Evolutionary conservation across 2,113 vertebrate species (phyloP), one percentile per base, ranked within the genome.

Genomic region (Eulemur macaco): DNA sequence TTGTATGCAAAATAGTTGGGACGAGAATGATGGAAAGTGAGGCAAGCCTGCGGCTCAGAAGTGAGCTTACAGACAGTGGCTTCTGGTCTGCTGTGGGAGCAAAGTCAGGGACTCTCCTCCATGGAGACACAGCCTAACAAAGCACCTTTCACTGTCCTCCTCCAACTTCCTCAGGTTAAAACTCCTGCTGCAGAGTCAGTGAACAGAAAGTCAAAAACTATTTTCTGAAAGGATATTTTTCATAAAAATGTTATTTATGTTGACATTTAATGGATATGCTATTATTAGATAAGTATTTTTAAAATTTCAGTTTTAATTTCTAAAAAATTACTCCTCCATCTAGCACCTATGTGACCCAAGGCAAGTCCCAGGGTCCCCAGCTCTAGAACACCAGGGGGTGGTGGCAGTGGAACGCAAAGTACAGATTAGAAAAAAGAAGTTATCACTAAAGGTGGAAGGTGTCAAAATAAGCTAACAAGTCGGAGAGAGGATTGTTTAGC

Each of bases 1-100:
- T 7, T 29, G 21, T 15, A 29, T 0, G 8, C 27, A 29, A 17
- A 42, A 31, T 23, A 60, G 42, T 0, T 11, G 15, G 39, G 60
- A 34, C 29, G 8, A 89, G 9, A 37, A 80, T 1, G 3, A 58
- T 0, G 21, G 42, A 23, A 45, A 54, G 20, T 5, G 27, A 4
- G 42, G 64, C 15, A 9, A 89, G 77, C 8, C 21, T 0, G 1
- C 8, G 50, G 56, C 29, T 37, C 76, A 60, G 85, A 31, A 54
- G 1, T 25, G 14, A 74, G 64, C 21, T 47, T 37, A 0, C 3
- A n/a, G 50, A 58, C 42, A 17, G 73, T 7, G 56, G 80, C 80
- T 71, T 14, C 1, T 45, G 60, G 29, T 23, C 85, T 37, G 39
- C 2, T 14, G 39, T 60, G 52, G 29, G 14, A 1, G 1, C 3